phyloP scores from a whole-genome alignment of 2,113 vertebrate species.

The Cyanoliseus patagonus region DNA sequence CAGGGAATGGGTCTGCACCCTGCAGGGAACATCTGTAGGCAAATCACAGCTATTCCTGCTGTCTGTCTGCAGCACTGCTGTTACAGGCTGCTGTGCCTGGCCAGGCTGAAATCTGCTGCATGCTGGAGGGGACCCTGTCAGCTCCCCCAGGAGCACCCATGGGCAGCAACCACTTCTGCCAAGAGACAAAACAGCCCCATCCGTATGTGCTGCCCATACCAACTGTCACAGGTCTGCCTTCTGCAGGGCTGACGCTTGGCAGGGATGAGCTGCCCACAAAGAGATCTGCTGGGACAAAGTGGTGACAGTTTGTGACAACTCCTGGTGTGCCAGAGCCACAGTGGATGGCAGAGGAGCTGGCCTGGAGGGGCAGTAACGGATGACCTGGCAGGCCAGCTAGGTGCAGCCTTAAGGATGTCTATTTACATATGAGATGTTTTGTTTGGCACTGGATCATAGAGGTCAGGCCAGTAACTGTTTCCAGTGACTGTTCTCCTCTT shows the following conservation, averaged over 20 bases:
- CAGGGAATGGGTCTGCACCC: fast-evolving
- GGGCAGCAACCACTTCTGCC: background rate
- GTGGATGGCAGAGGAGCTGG: background rate
- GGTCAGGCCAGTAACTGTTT: background rate
- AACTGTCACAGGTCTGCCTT: fast-evolving
- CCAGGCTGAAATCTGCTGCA: background rate
- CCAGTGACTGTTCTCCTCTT: background rate
- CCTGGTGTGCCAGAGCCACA: background rate
- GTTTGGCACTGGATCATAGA: background rate
- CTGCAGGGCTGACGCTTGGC: background rate
- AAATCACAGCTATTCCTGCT: background rate
- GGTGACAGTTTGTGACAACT: background rate
- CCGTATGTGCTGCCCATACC: fast-evolving
- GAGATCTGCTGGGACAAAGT: background rate
- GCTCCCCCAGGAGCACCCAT: background rate
- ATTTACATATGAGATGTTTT: background rate
- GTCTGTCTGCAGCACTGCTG: background rate
- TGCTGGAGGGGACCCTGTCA: background rate
- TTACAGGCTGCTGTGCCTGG: background rate
- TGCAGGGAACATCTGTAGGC: background rate
- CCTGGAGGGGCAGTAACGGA: background rate
- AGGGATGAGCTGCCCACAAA: background rate
- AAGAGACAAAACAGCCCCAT: no score
- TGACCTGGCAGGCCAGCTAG: fast-evolving
- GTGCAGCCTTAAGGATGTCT: background rate